phyloP scores from a whole-genome alignment of 2,888 invertebrate genomes.

The Archips xylosteana region DNA sequence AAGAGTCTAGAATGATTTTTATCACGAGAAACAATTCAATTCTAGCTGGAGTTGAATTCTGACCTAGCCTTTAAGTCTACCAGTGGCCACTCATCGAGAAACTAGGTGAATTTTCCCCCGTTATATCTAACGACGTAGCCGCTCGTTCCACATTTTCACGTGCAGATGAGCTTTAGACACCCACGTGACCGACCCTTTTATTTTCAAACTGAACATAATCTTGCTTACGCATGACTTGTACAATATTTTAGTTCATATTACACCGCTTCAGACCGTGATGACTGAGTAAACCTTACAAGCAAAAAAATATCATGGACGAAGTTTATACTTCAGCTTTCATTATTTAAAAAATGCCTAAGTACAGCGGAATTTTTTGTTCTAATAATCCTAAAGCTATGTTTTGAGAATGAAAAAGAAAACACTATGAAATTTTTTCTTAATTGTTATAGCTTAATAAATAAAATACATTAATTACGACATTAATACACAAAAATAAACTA shows the following conservation, averaged over 20 bases:
- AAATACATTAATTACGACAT: too few species aligned
- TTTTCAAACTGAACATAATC: constrained; percentile 33
- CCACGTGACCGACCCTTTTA: constrained; percentile 40
- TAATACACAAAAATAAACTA: too few species aligned
- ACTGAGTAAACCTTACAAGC: too few species aligned
- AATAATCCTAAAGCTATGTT: too few species aligned
- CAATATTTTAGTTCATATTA: constrained; percentile 14
- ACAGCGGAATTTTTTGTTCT: too few species aligned
- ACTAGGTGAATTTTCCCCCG: constrained; percentile 35
- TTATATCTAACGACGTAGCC: constrained; percentile 22
- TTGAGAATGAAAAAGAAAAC: too few species aligned
- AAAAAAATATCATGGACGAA: too few species aligned
- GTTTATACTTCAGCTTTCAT: too few species aligned
- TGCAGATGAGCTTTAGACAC: constrained; percentile 32
- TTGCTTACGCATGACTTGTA: constrained; percentile 29
- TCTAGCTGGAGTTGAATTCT: not conserved
- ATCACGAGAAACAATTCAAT: not conserved
- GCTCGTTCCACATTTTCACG: constrained; percentile 40
- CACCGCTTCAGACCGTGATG: not conserved
- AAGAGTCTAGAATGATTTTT: too few species aligned
- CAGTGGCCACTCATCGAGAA: constrained; percentile 15
- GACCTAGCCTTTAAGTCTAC: constrained; percentile 16
- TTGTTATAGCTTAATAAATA: too few species aligned
- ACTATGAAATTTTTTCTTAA: too few species aligned
- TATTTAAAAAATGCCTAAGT: too few species aligned